Evolutionary conservation across 2,888 invertebrate species (phyloP), one percentile per base, ranked within the genome.

Genomic region (Mechanitis messenoides): DNA sequence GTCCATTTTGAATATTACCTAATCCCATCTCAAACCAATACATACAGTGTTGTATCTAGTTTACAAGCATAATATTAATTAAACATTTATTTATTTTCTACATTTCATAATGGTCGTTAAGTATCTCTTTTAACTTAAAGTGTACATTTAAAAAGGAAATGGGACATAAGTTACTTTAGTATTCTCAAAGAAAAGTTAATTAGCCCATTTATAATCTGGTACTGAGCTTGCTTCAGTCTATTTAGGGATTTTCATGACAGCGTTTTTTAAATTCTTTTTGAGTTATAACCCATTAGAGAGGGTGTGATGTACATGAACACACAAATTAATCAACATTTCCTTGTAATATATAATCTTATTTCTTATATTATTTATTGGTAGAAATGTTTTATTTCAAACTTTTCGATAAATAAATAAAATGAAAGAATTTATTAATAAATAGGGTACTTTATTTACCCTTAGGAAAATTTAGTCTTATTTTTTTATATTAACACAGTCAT

Each of bases 91-190:
- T 5, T 71, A 77, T 77, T 79, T 74, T 75, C 73, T 62, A 59
- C 56, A 60, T 71, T 69, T 73, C 75, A 72, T 72, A 78, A 72
- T 64, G 72, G 69, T 72, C 69, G 71, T 68, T 62, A 58, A 64
- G 62, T 67, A 66, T 69, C 50, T 38, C 58, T 71, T 71, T 65
- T 68, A 65, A 74, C 71, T 59, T 68, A 45, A 72, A 69, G 68
- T 67, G 64, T 75, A 75, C 76, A 78, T 80, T 85, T 80, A 78
- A 76, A 78, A 70, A 67, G 81, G 83, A 84, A 81, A 77, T 73
- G 74, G 69, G 68, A 73, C 81, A 80, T 83, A 80, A 78, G 77
- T 83, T 74, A 77, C 75, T 75, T 79, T 81, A 75, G 72, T 74
- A 70, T 70, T 71, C 73, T 76, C 71, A 76, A 77, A 73, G 75